A percentile compares a stretch with the other conserved stretches of the same genome.
These are phyloP conservation scores for Callosobruchus maculatus DNA, from an alignment of 2,888 invertebrate genomes.

Conservation along the genomic window DNA sequence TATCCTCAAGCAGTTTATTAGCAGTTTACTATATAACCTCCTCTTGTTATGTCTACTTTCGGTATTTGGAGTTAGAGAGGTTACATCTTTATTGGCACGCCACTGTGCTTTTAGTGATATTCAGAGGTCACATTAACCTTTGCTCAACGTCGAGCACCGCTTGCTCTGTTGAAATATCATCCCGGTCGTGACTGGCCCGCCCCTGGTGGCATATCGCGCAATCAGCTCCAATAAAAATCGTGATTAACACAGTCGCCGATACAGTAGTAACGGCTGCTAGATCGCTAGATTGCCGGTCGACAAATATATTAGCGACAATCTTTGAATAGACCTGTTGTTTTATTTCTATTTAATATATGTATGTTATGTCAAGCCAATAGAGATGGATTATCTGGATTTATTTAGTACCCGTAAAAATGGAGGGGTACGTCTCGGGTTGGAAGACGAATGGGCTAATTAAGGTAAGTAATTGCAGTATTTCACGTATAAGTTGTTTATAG, in stretches of 20 bases:
- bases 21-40: too few relatives aligned
- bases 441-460: neutral
- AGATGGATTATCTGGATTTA: neutral
- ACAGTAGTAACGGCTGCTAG: constrained; percentile 38
- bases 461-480: neutral
- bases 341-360: constrained; percentile 16
- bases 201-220: constrained; percentile 37
- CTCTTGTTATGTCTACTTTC: too few relatives aligned
- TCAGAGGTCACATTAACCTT: neutral
- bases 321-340: constrained; percentile 43
- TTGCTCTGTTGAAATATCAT: neutral
- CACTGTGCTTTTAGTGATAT: neutral
- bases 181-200: constrained; percentile 36
- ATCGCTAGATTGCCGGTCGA: constrained; percentile 35
- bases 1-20: too few relatives aligned
- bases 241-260: constrained; percentile 35
- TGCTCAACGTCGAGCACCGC: neutral
- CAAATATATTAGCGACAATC: constrained; percentile 42
- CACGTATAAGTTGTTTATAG: neutral
- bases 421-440: neutral
- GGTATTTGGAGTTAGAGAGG: too few relatives aligned
- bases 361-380: neutral
- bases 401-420: neutral
- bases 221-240: constrained; percentile 25
- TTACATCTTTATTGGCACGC: neutral